A percentile compares a stretch with the other conserved stretches of the same genome.
Evolutionary conservation across 2,797 vertebrate species (phyloP).

Genomic region (Dallia pectoralis): DNA sequence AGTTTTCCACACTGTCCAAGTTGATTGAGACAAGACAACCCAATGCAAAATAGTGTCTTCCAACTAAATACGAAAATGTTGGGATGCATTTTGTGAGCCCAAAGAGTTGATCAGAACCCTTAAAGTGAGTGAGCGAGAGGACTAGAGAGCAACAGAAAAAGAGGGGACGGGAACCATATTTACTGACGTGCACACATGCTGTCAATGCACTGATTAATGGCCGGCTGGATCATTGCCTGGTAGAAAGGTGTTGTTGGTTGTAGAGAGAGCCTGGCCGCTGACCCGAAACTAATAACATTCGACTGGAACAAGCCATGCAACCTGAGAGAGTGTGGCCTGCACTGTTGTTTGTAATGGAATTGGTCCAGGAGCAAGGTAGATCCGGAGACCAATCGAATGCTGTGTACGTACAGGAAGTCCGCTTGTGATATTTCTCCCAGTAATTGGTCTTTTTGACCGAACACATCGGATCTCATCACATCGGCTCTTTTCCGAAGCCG

Average conservation of each 20-base stretch:
- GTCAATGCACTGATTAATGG: slow-evolving; percentile 81
- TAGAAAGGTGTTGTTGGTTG: slow-evolving; percentile 76
- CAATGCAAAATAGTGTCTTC: neutral
- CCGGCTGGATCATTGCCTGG: slow-evolving; percentile 69
- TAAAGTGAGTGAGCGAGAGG: slow-evolving; percentile 28
- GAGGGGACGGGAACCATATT: slow-evolving; percentile 67
- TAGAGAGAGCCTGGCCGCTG: slow-evolving; percentile 69
- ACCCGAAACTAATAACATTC: slow-evolving; percentile 82
- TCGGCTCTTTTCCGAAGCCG: too few species aligned
- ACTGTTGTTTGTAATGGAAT: slow-evolving; percentile 46
- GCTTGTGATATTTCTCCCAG: too few species aligned
- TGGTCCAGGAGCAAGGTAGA: slow-evolving; percentile 35
- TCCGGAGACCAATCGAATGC: slow-evolving; percentile 34
- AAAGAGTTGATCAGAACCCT: neutral
- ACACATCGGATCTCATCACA: too few species aligned
- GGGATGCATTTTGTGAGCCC: neutral
- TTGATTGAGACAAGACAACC: neutral
- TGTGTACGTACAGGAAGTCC: neutral
- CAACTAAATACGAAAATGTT: neutral
- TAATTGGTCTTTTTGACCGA: too few species aligned
- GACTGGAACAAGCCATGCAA: slow-evolving; percentile 77
- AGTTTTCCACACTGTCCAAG: neutral
- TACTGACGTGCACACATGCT: slow-evolving; percentile 79
- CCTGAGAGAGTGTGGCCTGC: slow-evolving; percentile 52
- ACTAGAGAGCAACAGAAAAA: slow-evolving; percentile 27